Conservation (phyloP, 2,888 invertebrate genomes). For the Cataglyphis cursor region DNA sequence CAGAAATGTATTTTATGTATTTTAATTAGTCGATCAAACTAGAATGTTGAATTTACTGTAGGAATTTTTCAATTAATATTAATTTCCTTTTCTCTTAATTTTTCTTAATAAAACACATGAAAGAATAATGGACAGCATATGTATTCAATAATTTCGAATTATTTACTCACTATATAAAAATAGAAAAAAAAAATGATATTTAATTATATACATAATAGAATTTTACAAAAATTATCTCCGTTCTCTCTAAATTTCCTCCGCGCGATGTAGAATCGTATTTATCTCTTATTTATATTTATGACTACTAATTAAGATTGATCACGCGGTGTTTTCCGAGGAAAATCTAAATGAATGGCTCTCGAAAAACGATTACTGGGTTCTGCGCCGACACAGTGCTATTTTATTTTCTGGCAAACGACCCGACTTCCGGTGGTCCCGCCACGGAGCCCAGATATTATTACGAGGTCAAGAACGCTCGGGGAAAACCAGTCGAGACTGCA, state of each 20-base stretch:
- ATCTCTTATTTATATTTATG: slow-evolving; percentile 6
- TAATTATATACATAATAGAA: not conserved
- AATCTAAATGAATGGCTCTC: slow-evolving; percentile 25
- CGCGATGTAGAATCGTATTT: not conserved
- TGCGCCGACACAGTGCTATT: slow-evolving; percentile 68
- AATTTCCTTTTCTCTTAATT: not conserved
- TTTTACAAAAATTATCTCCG: not conserved
- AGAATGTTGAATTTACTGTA: not conserved
- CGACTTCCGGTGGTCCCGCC: slow-evolving; percentile 72
- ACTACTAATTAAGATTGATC: slow-evolving; percentile 27
- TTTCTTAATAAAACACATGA: not conserved
- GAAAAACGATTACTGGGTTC: slow-evolving; percentile 44
- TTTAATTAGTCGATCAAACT: not conserved
- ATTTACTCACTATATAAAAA: not conserved
- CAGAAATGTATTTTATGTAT: not conserved
- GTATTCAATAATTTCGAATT: not conserved
- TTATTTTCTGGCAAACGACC: slow-evolving; percentile 78
- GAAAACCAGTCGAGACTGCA: slow-evolving; percentile 48
- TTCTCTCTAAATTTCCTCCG: not conserved
- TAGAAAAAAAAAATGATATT: not conserved
- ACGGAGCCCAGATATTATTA: slow-evolving; percentile 62
- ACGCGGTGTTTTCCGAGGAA: slow-evolving; percentile 36
- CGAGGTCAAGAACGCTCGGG: slow-evolving; percentile 57
- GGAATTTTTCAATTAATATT: not conserved
- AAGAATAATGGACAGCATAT: not conserved